Percentiles rank a stretch among this genome's conserved stretches.
Evolutionary conservation across 2,113 vertebrate species (phyloP).

Genomic region (Daphoenositta chrysoptera): DNA sequence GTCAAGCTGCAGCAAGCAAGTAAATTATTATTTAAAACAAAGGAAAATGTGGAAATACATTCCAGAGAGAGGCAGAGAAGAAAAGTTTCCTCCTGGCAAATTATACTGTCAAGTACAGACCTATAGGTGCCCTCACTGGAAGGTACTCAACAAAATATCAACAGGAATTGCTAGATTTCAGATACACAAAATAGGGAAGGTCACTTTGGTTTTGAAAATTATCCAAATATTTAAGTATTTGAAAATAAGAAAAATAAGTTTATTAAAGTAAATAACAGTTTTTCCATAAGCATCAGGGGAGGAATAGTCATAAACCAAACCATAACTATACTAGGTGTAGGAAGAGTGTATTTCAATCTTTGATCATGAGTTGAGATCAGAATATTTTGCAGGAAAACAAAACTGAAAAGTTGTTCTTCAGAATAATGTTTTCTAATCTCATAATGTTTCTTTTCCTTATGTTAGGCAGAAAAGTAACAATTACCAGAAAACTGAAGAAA

Average conservation of each 20-base stretch:
- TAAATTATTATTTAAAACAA: neutral
- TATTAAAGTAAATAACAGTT: neutral
- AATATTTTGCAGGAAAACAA: neutral
- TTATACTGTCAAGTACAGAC: neutral
- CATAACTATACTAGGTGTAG: accelerated
- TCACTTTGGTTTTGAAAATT: neutral
- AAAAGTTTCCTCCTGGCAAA: neutral
- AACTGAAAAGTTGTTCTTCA: neutral
- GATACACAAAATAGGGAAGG: neutral
- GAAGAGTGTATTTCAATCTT: neutral
- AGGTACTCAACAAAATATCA: neutral
- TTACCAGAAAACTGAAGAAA: neutral
- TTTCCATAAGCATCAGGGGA: accelerated
- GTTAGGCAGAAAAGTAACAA: neutral
- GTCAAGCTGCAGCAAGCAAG: neutral
- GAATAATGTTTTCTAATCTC: neutral
- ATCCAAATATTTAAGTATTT: neutral
- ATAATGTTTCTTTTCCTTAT: neutral
- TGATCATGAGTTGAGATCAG: neutral
- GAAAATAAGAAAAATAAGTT: neutral
- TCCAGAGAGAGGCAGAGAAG: neutral
- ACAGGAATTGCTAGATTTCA: neutral
- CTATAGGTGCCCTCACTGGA: neutral
- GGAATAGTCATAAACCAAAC: neutral
- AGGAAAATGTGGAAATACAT: neutral